These are phyloP conservation scores for Hoplodrina blanda DNA, from an alignment of 2,888 invertebrate species.

Conservation along the genomic window DNA sequence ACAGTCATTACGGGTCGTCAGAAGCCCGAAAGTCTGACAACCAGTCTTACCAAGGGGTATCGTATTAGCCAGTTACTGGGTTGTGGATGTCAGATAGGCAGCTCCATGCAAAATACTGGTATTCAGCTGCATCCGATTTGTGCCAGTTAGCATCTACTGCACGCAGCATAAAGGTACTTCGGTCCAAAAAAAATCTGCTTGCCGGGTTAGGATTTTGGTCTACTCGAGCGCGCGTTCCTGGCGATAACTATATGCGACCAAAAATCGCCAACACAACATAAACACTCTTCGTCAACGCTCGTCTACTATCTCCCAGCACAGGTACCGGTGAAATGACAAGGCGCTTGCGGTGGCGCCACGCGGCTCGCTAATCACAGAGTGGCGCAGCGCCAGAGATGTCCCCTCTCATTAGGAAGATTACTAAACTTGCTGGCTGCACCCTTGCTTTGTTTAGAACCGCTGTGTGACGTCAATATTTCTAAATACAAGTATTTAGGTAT, in stretches of 20 bases:
- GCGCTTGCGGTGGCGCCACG: constrained; percentile 74
- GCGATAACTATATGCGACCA: background rate
- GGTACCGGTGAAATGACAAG: constrained; percentile 71
- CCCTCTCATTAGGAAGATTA: constrained; percentile 70
- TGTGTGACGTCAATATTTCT: constrained; percentile 33
- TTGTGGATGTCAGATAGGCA: no score
- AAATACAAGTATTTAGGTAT: constrained; percentile 12
- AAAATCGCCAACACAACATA: background rate
- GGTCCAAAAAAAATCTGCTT: no score
- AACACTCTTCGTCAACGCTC: constrained; percentile 16
- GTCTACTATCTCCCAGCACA: constrained; percentile 30
- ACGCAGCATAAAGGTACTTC: no score
- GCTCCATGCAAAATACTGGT: no score
- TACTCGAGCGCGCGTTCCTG: no score
- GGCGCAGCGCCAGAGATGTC: constrained; percentile 59
- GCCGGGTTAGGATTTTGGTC: no score
- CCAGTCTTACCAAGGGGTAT: no score
- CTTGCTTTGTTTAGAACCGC: constrained; percentile 55
- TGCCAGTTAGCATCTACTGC: no score
- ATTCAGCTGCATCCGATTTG: no score
- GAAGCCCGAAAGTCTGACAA: no score
- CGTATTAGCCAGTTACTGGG: no score
- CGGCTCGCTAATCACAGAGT: constrained; percentile 75
- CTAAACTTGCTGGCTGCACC: constrained; percentile 62
- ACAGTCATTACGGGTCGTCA: no score